Evolutionary conservation across 2,797 vertebrate genomes (phyloP), one percentile per base, ranked within the genome.

Genomic region (Syngnathus rostellatus): DNA sequence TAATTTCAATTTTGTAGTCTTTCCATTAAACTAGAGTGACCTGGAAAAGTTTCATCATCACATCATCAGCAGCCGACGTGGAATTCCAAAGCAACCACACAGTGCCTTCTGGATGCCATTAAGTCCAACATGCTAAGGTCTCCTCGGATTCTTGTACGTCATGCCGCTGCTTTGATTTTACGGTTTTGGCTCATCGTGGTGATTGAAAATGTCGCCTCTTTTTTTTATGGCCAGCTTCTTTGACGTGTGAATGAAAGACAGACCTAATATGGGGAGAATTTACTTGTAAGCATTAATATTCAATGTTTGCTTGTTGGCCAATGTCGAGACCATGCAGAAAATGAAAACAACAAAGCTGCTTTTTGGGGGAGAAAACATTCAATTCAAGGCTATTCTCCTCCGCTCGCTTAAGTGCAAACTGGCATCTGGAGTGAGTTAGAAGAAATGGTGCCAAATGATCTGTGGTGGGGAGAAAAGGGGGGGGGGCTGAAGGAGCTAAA

Each of bases 381-480:
- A 25, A 45, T 59, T 45, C 40, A 48, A 58, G 21, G 39, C 53
- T 21, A 31, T 59, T 17, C 72, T 68, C 46, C 19, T 6, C 57
- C 69, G 54, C 57, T 72, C 43, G 57, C 10, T 64, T 76, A 39
- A 2, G 65, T 68, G 66, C 37, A 69, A 62, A 71, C 70, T 68
- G 59, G 77, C 87, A 89, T 90, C 86, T 89, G 89, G 88, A 85
- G 57, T 68, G 65, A 70, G 78, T 90, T 88, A 86, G 74, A 77
- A 64, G 75, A 31, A 82, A 68, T 71, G 66, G 75, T 81, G 76
- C 73, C 80, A 86, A 86, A 86, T 83, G 84, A 86, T 82, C 70
- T 74, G 62, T 67, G 1, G 73, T 48, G 73, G 76, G 77, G 80
- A 72, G 57, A 38, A 50, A 64, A 72, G 57, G 61, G 72, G 77